Evolutionary conservation across 2,797 vertebrate genomes (phyloP), one percentile per base, ranked within the genome.

Genomic region (Protonibea diacanthus): DNA sequence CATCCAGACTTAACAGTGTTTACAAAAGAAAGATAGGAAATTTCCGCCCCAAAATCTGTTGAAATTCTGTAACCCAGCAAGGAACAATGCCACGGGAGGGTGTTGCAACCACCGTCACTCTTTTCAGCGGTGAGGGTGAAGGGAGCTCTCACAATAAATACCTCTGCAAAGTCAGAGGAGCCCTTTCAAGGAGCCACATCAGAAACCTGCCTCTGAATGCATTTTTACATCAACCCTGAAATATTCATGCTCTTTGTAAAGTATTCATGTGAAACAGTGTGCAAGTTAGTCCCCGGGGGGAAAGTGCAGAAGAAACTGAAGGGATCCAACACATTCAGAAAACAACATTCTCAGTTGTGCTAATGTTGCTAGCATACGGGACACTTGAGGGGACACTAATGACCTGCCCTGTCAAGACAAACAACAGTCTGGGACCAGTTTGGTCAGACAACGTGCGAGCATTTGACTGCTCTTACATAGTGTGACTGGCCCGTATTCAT

Each of bases 211-310:
- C 82, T 88, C 83, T 86, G 77, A 88, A 92, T 90, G 87, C 91
- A 89, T 93, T 95, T 92, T 90, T 87, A 94, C 90, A 92, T 92
- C 90, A 88, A 90, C 88, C 75, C 88, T 94, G 84, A 94, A 95
- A 95, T 94, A 95, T 94, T 94, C 83, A 93, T 91, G 79, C 71
- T 92, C 87, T 92, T 88, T 93, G 87, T 93, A 92, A 94, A 94
- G 89, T 91, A 95, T 94, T 94, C 86, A 94, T 94, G 91, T 86
- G 90, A 93, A 93, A 90, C 91, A 91, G 83, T 91, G 89, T 91
- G 93, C 87, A 78, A 88, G 89, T 90, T 89, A 87, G 88, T 93
- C 93, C 90, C 92, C 38, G 1, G 85, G 81, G 88, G 85, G 61
- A 86, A 82, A 77, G 75, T 65, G 86, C 78, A 79, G 89, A 38